A percentile compares a stretch with the other conserved stretches of the same genome.
Conservation (phyloP, 2,797 vertebrate species). For the Rhincodon typus region DNA sequence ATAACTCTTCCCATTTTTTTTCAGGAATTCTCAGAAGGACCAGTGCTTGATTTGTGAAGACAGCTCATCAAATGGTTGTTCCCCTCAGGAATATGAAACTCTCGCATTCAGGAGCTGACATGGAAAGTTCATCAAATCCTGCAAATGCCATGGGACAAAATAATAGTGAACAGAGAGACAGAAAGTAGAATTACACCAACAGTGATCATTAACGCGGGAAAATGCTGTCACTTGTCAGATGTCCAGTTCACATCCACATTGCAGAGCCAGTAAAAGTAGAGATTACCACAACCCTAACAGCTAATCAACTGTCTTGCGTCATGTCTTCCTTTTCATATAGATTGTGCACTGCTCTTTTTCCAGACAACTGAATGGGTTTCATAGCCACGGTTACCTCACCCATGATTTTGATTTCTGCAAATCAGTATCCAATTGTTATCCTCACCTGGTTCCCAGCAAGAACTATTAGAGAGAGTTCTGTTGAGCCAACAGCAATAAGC, state of each 20-base stretch:
- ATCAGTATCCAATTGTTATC: not conserved
- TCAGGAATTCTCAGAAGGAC: slow-evolving; percentile 54
- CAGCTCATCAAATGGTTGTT: slow-evolving; percentile 49
- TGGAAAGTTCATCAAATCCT: slow-evolving; percentile 51
- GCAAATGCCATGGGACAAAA: slow-evolving; percentile 49
- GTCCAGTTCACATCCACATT: not conserved
- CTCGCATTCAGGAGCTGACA: slow-evolving; percentile 57
- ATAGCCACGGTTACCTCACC: not conserved
- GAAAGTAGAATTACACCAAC: not conserved
- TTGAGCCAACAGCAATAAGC: not conserved
- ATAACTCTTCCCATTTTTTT: not conserved
- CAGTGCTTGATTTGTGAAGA: slow-evolving; percentile 56
- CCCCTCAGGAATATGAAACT: slow-evolving; percentile 50
- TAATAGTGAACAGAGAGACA: not conserved
- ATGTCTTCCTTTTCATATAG: not conserved
- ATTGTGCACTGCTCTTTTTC: not conserved
- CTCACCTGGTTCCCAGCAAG: not conserved
- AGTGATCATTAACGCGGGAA: not conserved
- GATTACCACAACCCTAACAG: not conserved
- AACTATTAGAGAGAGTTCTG: not conserved
- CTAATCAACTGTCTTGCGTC: not conserved
- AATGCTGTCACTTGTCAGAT: not conserved
- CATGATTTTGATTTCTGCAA: not conserved
- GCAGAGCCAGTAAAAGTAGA: not conserved
- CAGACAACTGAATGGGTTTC: not conserved